Evolutionary conservation across 2,797 vertebrate genomes (phyloP).

Genomic region (Hipposideros larvatus): DNA sequence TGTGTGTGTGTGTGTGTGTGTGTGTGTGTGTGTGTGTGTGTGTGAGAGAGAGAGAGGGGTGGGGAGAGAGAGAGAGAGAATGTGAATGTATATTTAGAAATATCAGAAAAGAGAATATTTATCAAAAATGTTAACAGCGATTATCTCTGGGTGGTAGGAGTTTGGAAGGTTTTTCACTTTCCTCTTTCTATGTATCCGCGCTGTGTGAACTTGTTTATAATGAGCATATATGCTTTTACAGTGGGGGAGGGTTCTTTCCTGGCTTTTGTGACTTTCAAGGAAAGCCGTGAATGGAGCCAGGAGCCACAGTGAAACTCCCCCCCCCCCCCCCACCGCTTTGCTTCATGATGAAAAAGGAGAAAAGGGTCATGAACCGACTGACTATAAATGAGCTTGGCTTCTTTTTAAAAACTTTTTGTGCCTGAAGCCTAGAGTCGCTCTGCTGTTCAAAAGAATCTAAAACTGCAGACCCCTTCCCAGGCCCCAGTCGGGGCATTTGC

Average conservation of each 20-base stretch:
- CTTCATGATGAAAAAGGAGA: conserved; percentile 42
- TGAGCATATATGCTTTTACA: background rate
- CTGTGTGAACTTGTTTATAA: background rate
- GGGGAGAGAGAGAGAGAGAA: too few relatives aligned
- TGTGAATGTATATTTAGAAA: conserved; percentile 5
- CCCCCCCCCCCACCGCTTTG: too few relatives aligned
- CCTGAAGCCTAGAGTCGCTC: background rate
- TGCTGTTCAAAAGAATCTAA: conserved; percentile 58
- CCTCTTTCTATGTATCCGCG: background rate
- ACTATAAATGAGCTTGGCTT: conserved; percentile 54
- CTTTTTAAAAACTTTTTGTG: conserved; percentile 60
- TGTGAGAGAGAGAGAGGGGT: background rate
- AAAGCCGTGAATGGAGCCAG: conserved; percentile 48
- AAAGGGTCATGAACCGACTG: conserved; percentile 4
- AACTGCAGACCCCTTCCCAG: background rate
- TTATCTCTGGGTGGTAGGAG: background rate
- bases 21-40: background rate
- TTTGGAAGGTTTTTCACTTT: conserved; percentile 11
- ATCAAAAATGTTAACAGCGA: background rate
- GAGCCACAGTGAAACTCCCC: background rate
- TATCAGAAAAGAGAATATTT: conserved; percentile 48
- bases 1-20: background rate
- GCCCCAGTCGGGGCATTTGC: background rate
- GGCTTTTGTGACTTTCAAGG: conserved; percentile 36
- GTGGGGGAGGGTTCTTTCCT: background rate